These are phyloP conservation scores for Lacerta viridis DNA, from an alignment of 2,797 vertebrate species.

Conservation along the genomic window DNA sequence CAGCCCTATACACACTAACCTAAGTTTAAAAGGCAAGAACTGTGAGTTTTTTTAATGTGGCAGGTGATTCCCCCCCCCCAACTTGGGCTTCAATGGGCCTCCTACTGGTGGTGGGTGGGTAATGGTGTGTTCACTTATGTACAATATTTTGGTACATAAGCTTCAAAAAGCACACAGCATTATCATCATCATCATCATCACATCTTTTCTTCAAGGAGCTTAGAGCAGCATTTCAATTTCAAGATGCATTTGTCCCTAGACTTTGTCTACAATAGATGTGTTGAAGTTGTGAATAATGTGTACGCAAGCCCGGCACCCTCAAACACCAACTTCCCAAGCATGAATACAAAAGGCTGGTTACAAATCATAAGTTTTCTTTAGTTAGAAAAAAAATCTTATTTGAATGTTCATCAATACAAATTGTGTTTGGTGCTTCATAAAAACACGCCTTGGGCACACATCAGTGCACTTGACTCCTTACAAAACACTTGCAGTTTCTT, in stretches of 20 bases:
- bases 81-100: no score
- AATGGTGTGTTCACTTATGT: no score
- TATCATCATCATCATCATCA: not conserved
- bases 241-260: not conserved
- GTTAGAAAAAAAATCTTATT: constrained; percentile 68
- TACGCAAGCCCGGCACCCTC: not conserved
- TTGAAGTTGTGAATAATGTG: not conserved
- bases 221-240: not conserved
- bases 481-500: constrained; percentile 8
- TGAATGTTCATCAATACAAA: constrained; percentile 15
- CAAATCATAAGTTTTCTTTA: constrained; percentile 55
- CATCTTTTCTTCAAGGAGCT: not conserved
- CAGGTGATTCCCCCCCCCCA: no score
- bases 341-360: constrained; percentile 49
- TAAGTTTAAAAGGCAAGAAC: not conserved
- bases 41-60: not conserved
- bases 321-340: not conserved
- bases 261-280: not conserved
- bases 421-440: constrained; percentile 47
- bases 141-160: no score
- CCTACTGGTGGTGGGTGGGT: no score
- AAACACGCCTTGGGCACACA: constrained; percentile 43
- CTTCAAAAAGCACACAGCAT: not conserved
- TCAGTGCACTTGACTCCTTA: constrained; percentile 34
- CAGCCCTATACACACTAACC: no score